Conservation (phyloP, 2,113 vertebrate genomes). For the Microcebus griseorufus region DNA sequence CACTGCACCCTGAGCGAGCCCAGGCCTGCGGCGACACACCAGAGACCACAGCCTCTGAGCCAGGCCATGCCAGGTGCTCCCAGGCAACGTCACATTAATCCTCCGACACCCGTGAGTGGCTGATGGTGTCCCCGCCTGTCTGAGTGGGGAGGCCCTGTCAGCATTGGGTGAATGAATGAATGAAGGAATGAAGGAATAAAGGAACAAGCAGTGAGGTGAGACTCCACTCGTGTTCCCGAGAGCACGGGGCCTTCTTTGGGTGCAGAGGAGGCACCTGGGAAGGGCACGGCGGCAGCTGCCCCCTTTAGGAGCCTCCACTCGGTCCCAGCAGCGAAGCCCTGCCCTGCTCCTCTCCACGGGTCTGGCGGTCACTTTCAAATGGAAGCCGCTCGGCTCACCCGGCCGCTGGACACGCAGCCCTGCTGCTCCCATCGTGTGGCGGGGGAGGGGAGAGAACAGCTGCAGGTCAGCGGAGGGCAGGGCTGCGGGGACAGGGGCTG, state of each 20-base stretch:
- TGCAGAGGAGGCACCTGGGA: accelerated
- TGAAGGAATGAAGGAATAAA: background rate
- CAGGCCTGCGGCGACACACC: too few relatives aligned
- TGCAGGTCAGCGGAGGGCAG: background rate
- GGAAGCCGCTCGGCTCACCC: background rate
- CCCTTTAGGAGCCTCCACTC: background rate
- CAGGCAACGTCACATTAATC: too few relatives aligned
- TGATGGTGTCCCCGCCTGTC: background rate
- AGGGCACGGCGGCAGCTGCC: accelerated
- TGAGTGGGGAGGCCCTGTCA: background rate
- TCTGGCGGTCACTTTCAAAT: background rate
- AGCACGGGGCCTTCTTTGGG: background rate
- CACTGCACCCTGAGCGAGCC: too few relatives aligned
- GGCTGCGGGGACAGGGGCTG: background rate
- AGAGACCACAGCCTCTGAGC: too few relatives aligned
- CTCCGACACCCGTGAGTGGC: background rate
- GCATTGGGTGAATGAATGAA: background rate
- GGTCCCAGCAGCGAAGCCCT: background rate
- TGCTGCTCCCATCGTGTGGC: background rate
- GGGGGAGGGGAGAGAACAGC: background rate
- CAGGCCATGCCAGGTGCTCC: background rate
- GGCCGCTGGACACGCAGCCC: accelerated
- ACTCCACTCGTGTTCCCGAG: background rate
- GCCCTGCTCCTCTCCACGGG: background rate
- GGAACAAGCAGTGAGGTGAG: background rate